Percentiles rank a stretch among this genome's conserved stretches.
Conservation (phyloP, 2,797 vertebrate species). For the Anguilla obscura region DNA sequence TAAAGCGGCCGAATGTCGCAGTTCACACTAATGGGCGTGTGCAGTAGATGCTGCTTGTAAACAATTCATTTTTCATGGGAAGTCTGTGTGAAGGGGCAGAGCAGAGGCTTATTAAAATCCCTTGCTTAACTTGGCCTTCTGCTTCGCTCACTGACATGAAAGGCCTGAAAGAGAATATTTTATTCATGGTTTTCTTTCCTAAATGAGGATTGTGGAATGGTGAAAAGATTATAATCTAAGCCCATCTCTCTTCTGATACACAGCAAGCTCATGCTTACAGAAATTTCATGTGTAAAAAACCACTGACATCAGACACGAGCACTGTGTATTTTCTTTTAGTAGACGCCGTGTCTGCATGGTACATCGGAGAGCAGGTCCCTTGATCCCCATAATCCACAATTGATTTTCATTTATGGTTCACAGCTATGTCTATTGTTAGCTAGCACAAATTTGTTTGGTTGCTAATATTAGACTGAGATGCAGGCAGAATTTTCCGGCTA, state of each 20-base stretch:
- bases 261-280: neutral
- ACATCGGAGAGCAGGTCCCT: neutral
- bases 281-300: slow-evolving; percentile 3
- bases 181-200: neutral
- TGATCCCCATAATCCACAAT: neutral
- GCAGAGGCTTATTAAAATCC: neutral
- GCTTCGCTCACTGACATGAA: neutral
- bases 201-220: neutral
- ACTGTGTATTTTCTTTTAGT: neutral
- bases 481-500: neutral
- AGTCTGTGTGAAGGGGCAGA: neutral
- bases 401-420: neutral
- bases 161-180: neutral
- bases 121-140: neutral
- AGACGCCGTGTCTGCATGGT: neutral
- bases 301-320: neutral
- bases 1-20: neutral
- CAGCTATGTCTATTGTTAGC: neutral
- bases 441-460: neutral
- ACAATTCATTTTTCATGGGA: neutral
- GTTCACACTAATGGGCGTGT: neutral
- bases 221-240: neutral
- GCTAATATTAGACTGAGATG: neutral
- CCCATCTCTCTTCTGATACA: neutral
- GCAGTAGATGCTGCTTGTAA: neutral